Evolutionary conservation across 2,797 vertebrate genomes (phyloP).

Genomic region (Argentina silus): DNA sequence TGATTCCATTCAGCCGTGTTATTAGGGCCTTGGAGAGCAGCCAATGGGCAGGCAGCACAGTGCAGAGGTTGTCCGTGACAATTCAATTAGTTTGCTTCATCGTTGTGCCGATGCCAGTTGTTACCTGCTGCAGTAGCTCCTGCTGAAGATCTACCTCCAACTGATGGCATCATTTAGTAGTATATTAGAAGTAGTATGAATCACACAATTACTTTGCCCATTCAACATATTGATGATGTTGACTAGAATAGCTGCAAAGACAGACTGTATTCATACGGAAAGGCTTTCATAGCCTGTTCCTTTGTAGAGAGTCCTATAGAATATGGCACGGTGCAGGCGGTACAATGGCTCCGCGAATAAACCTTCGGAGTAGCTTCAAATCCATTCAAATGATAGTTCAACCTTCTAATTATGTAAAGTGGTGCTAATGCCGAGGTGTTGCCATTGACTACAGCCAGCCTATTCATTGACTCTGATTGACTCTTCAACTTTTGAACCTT

Average conservation of each 20-base stretch:
- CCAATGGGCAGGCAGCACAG: conserved; percentile 59
- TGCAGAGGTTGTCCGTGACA: conserved; percentile 60
- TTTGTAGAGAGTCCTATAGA: neutral
- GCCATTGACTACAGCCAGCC: too few relatives aligned
- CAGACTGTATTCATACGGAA: conserved; percentile 34
- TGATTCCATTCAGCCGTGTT: conserved; percentile 70
- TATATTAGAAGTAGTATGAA: neutral
- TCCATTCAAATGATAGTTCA: too few relatives aligned
- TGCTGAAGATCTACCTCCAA: conserved; percentile 62
- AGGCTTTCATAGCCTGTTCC: neutral
- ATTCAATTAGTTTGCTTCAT: conserved; percentile 74
- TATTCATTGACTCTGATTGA: too few relatives aligned
- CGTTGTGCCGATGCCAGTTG: conserved; percentile 59
- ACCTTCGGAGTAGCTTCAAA: too few relatives aligned
- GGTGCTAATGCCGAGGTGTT: too few relatives aligned
- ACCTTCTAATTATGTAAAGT: too few relatives aligned
- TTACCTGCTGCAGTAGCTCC: conserved; percentile 62
- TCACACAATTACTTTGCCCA: neutral
- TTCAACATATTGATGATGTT: neutral
- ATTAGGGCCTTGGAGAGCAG: conserved; percentile 66
- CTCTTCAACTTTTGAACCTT: too few relatives aligned
- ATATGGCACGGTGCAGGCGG: neutral
- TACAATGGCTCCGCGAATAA: neutral
- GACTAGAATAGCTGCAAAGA: neutral
- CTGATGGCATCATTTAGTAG: conserved; percentile 53